Evolutionary conservation across 2,113 vertebrate genomes (phyloP), one percentile per base, ranked within the genome.

Genomic region (Malaclemys terrapin): DNA sequence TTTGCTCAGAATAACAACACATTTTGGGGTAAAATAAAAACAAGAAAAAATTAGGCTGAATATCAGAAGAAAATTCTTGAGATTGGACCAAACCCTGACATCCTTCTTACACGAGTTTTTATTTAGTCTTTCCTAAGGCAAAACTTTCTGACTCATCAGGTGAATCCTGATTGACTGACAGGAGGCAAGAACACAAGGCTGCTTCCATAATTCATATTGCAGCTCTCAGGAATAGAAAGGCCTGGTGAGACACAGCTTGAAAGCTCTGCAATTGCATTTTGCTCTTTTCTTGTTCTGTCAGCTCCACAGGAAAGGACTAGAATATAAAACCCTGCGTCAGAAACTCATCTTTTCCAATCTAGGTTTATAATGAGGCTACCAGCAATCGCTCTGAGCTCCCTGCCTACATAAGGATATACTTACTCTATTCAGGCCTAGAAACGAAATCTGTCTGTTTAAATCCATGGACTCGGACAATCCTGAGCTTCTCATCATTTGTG

Each of bases 1-100:
- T 50, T 90, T 91, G 29, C 27, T 79, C 81, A 16, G 16, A 59
- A 65, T 87, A 81, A 75, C 53, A 90, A 96, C 96, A 90, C 56
- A 2, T 90, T 92, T 76, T 42, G 57, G 89, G 29, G 10, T 72
- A 92, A 94, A 95, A 42, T 38, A 88, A 92, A 78, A 7, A 50
- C 76, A 76, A 13, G 27, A 47, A 78, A 3, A 75, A 50, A 87
- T 31, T 16, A 69, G 10, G 50, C 1, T 79, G 45, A 92, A 49
- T 81, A 81, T 75, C 4, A 93, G 91, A 93, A 94, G 42, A 69
- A 54, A 69, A 42, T 85, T 9, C 14, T 88, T 91, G 11, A 87
- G 35, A 69, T 6, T 1, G 2, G 24, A 79, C 7, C 62, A 80
- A 38, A 85, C 3, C 2, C 79, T 95, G 90, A 47, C 8, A 14